Conservation (phyloP, 2,888 invertebrate species). For the Nemotelus pantherinus region DNA sequence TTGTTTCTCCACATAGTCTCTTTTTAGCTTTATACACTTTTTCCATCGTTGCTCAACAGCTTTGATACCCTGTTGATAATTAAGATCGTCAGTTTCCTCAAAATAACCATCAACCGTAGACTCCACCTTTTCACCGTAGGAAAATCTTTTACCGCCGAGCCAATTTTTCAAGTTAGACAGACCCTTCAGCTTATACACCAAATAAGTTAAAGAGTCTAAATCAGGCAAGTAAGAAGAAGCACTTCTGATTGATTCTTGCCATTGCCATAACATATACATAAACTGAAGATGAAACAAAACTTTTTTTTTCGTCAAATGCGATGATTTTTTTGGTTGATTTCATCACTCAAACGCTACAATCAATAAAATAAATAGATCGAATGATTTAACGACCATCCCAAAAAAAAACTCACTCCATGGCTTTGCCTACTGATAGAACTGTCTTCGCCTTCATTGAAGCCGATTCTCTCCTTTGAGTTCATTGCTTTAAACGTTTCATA, state of each 20-base stretch:
- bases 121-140: not conserved
- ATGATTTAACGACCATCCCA: not conserved
- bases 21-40: conserved; percentile 19
- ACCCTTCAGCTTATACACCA: not conserved
- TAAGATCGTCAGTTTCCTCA: conserved; percentile 10
- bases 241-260: not conserved
- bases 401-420: not conserved
- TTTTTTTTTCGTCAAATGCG: not conserved
- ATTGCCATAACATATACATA: not conserved
- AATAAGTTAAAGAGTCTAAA: not conserved
- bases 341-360: not conserved
- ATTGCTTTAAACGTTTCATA: not conserved
- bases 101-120: conserved; percentile 28
- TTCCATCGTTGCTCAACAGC: conserved; percentile 24
- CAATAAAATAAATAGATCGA: not conserved
- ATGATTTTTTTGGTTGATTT: not conserved
- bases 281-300: not conserved
- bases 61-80: conserved; percentile 28
- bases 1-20: not conserved
- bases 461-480: conserved; percentile 3
- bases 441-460: not conserved
- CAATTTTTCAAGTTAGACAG: not conserved
- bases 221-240: not conserved
- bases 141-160: not conserved
- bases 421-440: not conserved